These are phyloP conservation scores for Drosophila niveifrons DNA, from an alignment of 2,888 invertebrate genomes.

Conservation along the genomic window DNA sequence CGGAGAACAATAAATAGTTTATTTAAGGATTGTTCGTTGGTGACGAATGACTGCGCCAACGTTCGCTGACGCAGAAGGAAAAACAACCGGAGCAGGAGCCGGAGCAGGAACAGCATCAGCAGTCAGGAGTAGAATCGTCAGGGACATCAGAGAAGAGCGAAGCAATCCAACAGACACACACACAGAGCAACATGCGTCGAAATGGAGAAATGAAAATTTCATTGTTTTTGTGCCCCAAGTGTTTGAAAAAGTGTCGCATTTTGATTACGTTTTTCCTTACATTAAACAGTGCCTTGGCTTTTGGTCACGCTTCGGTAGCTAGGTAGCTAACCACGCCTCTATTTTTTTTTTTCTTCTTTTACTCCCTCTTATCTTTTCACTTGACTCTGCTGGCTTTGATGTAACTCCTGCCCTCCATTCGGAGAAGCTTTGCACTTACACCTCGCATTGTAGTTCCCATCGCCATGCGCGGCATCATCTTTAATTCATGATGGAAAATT, in stretches of 20 bases:
- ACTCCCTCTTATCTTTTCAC: constrained; percentile 24
- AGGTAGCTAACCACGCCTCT: constrained; percentile 22
- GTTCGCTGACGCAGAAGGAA: constrained; percentile 10
- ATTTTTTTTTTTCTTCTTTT: not conserved
- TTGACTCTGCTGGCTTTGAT: constrained; percentile 59
- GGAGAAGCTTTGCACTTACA: constrained; percentile 10
- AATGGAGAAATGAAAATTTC: constrained; percentile 78
- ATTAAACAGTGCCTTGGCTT: constrained; percentile 63
- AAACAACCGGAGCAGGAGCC: constrained; percentile 6
- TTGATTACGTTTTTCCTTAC: constrained; percentile 73
- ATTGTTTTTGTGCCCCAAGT: constrained; percentile 71
- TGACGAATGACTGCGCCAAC: constrained; percentile 46
- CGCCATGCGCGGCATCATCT: constrained; percentile 66
- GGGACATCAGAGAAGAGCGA: constrained; percentile 3
- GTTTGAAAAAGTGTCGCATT: constrained; percentile 79
- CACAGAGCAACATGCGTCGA: constrained; percentile 51
- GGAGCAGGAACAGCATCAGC: not conserved
- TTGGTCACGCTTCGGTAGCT: constrained; percentile 50
- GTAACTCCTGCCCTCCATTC: constrained; percentile 22
- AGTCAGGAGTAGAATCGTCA: not conserved
- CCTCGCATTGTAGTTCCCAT: constrained; percentile 49
- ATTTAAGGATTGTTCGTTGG: constrained; percentile 58
- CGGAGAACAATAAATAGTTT: constrained; percentile 72
- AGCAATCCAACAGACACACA: constrained; percentile 2
- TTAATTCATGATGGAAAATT: constrained; percentile 73